Evolutionary conservation across 2,888 invertebrate species (phyloP).

Genomic region (Drosophila borborema): DNA sequence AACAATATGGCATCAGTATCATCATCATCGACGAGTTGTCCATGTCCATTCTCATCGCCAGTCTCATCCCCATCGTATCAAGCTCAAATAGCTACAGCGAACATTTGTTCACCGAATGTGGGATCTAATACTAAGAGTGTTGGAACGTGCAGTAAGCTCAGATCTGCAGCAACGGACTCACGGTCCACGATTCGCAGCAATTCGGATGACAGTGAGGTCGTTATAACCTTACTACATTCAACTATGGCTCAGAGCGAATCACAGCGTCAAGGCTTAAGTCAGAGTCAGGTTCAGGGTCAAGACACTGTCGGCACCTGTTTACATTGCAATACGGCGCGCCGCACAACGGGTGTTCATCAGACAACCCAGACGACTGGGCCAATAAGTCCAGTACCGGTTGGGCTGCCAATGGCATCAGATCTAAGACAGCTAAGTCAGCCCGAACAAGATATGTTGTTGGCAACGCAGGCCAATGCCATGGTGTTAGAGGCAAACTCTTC

Average conservation of each 20-base stretch:
- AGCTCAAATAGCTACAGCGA: slow-evolving; percentile 8
- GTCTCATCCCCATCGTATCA: slow-evolving; percentile 47
- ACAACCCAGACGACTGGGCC: slow-evolving; percentile 85
- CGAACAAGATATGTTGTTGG: slow-evolving; percentile 21
- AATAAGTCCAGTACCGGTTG: slow-evolving; percentile 84
- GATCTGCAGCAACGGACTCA: neutral
- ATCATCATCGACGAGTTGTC: slow-evolving; percentile 23
- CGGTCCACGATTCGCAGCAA: neutral
- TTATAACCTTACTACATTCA: slow-evolving; percentile 72
- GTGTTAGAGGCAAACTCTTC: neutral
- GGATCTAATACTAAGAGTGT: slow-evolving; percentile 2
- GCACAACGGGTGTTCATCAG: slow-evolving; percentile 85
- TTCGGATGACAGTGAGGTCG: slow-evolving; percentile 54
- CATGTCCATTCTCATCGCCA: slow-evolving; percentile 49
- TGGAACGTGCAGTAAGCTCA: slow-evolving; percentile 11
- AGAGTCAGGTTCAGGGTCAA: slow-evolving; percentile 9
- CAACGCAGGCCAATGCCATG: slow-evolving; percentile 25
- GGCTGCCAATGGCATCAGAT: slow-evolving; percentile 62
- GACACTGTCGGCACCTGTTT: slow-evolving; percentile 78
- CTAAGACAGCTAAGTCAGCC: slow-evolving; percentile 19
- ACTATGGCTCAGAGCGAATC: slow-evolving; percentile 16
- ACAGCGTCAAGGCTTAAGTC: slow-evolving; percentile 5
- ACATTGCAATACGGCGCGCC: slow-evolving; percentile 84
- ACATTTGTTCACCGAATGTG: slow-evolving; percentile 48
- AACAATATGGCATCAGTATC: slow-evolving; percentile 41